Conservation (phyloP, 2,797 vertebrate genomes). For the Pipistrellus nathusii region DNA sequence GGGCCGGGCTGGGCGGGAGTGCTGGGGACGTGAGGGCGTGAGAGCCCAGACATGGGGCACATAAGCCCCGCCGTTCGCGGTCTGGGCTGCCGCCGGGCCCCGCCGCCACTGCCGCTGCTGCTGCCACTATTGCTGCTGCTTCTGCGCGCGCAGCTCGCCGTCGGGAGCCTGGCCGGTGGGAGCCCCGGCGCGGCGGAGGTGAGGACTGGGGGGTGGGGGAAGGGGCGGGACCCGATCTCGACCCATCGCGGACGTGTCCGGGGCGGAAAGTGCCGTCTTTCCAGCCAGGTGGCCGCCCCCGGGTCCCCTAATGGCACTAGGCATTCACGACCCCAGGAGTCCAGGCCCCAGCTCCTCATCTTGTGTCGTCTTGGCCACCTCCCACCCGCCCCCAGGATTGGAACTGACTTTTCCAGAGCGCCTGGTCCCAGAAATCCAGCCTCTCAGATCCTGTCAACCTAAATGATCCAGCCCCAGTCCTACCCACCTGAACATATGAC, state of each 20-base stretch:
- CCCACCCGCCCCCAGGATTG: neutral
- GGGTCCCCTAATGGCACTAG: neutral
- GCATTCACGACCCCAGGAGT: constrained; percentile 7
- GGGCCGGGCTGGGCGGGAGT: constrained; percentile 75
- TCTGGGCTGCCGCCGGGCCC: constrained; percentile 57
- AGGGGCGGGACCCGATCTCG: constrained; percentile 61
- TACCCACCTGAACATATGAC: constrained; percentile 29
- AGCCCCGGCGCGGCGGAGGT: constrained; percentile 73
- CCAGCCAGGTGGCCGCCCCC: neutral
- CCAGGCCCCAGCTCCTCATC: constrained; percentile 14
- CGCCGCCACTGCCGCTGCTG: constrained; percentile 45
- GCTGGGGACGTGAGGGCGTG: constrained; percentile 71
- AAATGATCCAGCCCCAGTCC: constrained; percentile 36
- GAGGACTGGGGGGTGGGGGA: constrained; percentile 68
- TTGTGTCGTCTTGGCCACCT: neutral
- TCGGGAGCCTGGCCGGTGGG: constrained; percentile 72
- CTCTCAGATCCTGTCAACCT: neutral
- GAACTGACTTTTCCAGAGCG: constrained; percentile 12
- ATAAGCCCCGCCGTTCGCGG: constrained; percentile 62
- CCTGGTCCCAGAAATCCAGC: neutral
- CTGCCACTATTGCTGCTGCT: constrained; percentile 73
- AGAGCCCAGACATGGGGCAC: constrained; percentile 79
- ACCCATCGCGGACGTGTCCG: neutral
- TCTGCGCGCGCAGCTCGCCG: constrained; percentile 77
- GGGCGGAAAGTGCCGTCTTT: constrained; percentile 27